Percentiles rank a stretch among this genome's conserved stretches.
Conservation (phyloP, 2,113 vertebrate species). For the Cyprinodon tularosa region DNA sequence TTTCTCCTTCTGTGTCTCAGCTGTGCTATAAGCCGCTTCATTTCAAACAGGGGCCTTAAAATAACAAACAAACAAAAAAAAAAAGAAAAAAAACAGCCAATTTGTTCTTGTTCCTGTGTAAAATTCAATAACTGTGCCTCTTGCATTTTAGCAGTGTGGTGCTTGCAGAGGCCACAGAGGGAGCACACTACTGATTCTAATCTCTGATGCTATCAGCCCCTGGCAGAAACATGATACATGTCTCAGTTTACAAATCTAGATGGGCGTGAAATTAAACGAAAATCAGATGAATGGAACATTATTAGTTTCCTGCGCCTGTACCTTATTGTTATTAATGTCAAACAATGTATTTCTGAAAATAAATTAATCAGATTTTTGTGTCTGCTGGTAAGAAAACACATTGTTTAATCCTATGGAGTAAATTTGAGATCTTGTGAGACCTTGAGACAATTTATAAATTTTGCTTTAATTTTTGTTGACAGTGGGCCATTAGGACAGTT, state of each 20-base stretch:
- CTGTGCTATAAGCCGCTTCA: conserved; percentile 42
- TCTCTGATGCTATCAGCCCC: conserved; percentile 70
- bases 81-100: conserved; percentile 50
- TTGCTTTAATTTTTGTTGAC: conserved; percentile 36
- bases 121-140: conserved; percentile 74
- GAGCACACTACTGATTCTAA: conserved; percentile 62
- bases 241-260: conserved; percentile 64
- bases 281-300: conserved; percentile 57
- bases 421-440: background rate
- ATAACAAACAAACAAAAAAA: conserved; percentile 14
- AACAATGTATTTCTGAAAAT: conserved; percentile 27
- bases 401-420: conserved; percentile 8
- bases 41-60: conserved; percentile 42
- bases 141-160: conserved; percentile 57
- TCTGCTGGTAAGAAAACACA: conserved; percentile 1
- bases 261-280: conserved; percentile 68
- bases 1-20: conserved; percentile 38
- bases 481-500: conserved; percentile 42
- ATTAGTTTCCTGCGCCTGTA: conserved; percentile 47
- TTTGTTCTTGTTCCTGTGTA: conserved; percentile 73
- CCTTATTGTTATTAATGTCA: conserved; percentile 35
- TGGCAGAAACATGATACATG: conserved; percentile 63
- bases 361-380: background rate
- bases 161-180: conserved; percentile 54
- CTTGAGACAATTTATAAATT: background rate